Evolutionary conservation across 30 jellyfish, hydroid and myxozoan genomes (phyloP).

Genomic region (Hydractinia echinata): DNA sequence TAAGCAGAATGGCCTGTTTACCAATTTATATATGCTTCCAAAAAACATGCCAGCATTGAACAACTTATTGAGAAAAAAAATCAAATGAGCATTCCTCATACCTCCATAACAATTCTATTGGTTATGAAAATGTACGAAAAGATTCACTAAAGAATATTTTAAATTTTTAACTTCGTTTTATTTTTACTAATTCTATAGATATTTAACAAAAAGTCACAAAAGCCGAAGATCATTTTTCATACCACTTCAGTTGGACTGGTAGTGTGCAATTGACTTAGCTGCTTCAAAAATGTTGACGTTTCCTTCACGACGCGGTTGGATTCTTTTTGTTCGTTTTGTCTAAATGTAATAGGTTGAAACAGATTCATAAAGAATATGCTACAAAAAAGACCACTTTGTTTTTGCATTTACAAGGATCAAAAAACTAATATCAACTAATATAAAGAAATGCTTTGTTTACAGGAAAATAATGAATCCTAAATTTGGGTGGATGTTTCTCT

Average conservation of each 20-base stretch:
- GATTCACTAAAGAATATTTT: too few species aligned
- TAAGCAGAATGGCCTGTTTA: too few species aligned
- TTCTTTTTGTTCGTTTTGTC: slow-evolving; percentile 60
- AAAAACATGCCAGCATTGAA: background rate
- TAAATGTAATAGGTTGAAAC: background rate
- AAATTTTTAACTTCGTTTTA: too few species aligned
- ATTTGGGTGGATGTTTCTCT: too few species aligned
- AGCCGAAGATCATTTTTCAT: background rate
- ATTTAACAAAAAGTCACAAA: background rate
- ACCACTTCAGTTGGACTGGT: slow-evolving; percentile 67
- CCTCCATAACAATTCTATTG: background rate
- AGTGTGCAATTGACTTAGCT: slow-evolving; percentile 48
- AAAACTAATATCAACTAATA: too few species aligned
- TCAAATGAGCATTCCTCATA: background rate
- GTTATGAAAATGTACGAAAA: too few species aligned
- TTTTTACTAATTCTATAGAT: too few species aligned
- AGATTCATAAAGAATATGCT: background rate
- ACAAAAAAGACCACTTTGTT: too few species aligned
- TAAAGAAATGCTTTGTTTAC: too few species aligned
- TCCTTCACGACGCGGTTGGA: slow-evolving; percentile 62
- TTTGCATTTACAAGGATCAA: too few species aligned
- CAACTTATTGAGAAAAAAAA: background rate
- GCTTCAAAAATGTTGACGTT: slow-evolving; percentile 56
- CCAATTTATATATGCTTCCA: background rate
- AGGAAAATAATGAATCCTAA: too few species aligned